Conservation (phyloP, 2,113 vertebrate species). For the Psittacus erithacus region DNA sequence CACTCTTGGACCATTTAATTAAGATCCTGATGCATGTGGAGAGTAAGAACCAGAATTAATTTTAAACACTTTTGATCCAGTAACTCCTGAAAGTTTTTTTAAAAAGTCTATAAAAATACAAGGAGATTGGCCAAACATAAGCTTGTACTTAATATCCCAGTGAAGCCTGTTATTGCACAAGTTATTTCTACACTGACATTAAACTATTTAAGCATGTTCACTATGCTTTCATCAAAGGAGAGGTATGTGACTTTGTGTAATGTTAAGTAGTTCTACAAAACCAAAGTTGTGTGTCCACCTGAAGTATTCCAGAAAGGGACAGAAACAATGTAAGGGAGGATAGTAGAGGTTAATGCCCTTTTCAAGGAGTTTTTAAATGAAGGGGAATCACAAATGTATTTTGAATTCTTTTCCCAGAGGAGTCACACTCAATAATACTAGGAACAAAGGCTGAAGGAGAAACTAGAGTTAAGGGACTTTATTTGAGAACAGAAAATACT, state of each 20-base stretch:
- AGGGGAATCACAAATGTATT: neutral
- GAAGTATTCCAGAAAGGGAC: neutral
- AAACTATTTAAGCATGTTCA: neutral
- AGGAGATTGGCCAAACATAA: neutral
- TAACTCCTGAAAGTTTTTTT: neutral
- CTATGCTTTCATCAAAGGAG: neutral
- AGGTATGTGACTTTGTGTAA: neutral
- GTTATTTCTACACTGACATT: neutral
- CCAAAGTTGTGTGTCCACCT: neutral
- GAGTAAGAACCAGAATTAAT: neutral
- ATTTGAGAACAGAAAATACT: neutral
- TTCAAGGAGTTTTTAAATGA: neutral
- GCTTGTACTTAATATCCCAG: neutral
- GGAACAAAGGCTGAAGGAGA: neutral
- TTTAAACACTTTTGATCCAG: neutral
- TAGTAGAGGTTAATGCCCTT: neutral
- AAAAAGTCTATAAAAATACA: neutral
- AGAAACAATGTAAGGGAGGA: rapidly evolving
- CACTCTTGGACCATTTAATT: neutral
- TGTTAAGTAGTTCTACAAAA: neutral
- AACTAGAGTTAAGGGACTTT: neutral
- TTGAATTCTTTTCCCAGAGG: neutral
- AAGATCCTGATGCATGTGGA: neutral
- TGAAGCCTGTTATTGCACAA: neutral
- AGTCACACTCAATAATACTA: neutral